Conservation (phyloP, 2,113 vertebrate genomes). For the Rhynchomys soricoides region DNA sequence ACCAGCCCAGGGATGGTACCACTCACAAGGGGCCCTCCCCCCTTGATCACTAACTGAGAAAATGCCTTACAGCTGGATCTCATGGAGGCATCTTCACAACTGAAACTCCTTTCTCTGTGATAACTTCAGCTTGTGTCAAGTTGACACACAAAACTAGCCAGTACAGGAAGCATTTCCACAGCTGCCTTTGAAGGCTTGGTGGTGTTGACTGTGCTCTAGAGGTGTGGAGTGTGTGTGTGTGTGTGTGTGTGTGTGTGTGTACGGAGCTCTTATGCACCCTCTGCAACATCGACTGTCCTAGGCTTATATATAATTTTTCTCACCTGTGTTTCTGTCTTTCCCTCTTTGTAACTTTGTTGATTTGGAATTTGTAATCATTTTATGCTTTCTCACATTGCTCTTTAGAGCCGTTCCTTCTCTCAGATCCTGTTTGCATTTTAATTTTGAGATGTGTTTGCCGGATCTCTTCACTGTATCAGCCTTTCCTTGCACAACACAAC, state of each 20-base stretch:
- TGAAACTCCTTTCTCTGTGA: too few relatives aligned
- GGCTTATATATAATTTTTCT: background rate
- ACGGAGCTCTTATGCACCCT: background rate
- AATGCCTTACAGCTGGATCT: too few relatives aligned
- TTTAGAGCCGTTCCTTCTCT: background rate
- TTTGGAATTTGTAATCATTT: background rate
- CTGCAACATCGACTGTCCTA: background rate
- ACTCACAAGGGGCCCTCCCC: too few relatives aligned
- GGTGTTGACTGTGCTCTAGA: background rate
- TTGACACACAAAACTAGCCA: too few relatives aligned
- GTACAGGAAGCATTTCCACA: background rate
- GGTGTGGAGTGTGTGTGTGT: background rate
- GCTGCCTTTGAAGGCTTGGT: background rate
- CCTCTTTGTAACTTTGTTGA: background rate
- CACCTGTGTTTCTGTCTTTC: background rate
- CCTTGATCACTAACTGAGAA: too few relatives aligned
- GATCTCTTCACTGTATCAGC: background rate
- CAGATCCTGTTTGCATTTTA: background rate
- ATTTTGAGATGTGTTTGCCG: background rate
- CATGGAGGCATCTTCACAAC: too few relatives aligned
- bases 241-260: background rate
- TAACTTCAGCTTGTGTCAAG: too few relatives aligned
- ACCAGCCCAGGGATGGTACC: too few relatives aligned
- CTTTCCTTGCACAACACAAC: background rate
- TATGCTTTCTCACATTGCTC: background rate